Conservation (phyloP, 2,113 vertebrate genomes). For the Grammomys dolichurus region DNA sequence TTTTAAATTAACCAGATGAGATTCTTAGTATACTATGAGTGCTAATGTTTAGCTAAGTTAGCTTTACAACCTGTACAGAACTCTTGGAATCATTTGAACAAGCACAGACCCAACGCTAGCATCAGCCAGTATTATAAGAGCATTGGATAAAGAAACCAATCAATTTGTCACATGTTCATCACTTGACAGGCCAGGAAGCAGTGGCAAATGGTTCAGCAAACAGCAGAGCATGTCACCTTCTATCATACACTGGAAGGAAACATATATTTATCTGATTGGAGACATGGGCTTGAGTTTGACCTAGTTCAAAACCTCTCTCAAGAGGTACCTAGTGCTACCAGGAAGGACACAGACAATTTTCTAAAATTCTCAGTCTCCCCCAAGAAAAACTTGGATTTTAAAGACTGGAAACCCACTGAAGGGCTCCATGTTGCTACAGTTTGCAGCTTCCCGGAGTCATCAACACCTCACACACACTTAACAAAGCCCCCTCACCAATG, state of each 20-base stretch:
- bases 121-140: not conserved
- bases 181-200: not conserved
- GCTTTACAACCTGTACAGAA: conserved; percentile 18
- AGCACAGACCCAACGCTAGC: not conserved
- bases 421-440: not conserved
- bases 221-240: not conserved
- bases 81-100: conserved; percentile 34
- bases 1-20: conserved; percentile 40
- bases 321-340: not conserved
- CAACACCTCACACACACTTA: not conserved
- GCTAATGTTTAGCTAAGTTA: conserved; percentile 58
- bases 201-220: not conserved
- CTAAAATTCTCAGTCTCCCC: not conserved
- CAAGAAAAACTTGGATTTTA: not conserved
- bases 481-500: not conserved
- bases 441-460: not conserved
- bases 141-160: not conserved
- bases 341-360: not conserved
- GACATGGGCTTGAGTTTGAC: not conserved
- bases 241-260: not conserved
- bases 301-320: not conserved
- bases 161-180: not conserved
- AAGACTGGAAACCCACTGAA: not conserved
- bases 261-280: not conserved
- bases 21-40: conserved; percentile 7